Evolutionary conservation across 37 sponge, comb jelly and placozoan genomes (phyloP).

Genomic region (Chondrosia reniformis): DNA sequence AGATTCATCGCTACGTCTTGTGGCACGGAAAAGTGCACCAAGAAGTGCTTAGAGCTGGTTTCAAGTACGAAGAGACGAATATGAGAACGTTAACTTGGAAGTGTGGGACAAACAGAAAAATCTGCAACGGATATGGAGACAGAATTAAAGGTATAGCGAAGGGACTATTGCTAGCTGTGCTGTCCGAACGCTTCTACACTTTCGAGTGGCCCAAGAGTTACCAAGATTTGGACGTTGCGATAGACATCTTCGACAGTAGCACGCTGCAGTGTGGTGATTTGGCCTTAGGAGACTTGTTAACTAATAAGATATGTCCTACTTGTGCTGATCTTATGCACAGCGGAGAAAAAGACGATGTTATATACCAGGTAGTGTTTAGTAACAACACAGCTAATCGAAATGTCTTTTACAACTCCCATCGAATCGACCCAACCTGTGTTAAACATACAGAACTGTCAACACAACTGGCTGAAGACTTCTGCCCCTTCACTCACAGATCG

Average conservation of each 20-base stretch:
- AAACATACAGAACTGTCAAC: no score
- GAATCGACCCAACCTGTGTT: no score
- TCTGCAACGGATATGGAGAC: not conserved
- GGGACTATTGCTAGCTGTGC: not conserved
- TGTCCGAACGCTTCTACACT: not conserved
- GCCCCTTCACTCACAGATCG: no score
- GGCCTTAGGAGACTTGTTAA: no score
- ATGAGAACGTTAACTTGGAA: not conserved
- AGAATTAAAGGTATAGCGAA: not conserved
- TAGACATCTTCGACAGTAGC: not conserved
- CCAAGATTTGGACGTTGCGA: not conserved
- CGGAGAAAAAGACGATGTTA: no score
- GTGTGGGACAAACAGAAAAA: not conserved
- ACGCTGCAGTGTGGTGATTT: not conserved
- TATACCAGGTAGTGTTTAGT: no score
- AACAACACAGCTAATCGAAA: no score
- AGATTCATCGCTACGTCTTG: not conserved
- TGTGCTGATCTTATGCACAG: no score
- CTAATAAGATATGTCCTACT: no score
- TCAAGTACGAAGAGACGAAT: not conserved
- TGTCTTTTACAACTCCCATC: no score
- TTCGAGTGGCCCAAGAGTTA: not conserved
- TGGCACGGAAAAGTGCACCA: not conserved
- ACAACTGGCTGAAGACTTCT: no score
- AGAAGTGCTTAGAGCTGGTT: not conserved